Conservation (phyloP, 2,888 invertebrate genomes). For the Pachymerium ferrugineum region DNA sequence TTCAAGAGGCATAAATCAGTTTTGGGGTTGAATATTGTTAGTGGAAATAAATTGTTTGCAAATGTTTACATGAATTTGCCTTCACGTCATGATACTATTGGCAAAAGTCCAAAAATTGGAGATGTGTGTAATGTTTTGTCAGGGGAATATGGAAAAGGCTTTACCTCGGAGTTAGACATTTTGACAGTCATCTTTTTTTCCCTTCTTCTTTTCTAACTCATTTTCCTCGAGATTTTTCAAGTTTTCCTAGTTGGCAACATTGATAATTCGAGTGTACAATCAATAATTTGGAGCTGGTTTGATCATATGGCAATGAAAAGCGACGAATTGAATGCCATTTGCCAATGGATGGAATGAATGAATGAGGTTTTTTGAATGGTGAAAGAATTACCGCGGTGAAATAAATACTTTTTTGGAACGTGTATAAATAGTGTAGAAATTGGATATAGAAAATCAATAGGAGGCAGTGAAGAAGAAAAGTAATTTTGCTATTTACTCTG, state of each 20-base stretch:
- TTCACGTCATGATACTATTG: background rate
- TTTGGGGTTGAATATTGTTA: background rate
- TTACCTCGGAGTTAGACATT: too few species aligned
- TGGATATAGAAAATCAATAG: conserved; percentile 27
- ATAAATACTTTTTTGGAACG: background rate
- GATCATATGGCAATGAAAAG: background rate
- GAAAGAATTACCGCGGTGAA: background rate
- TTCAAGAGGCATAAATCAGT: background rate
- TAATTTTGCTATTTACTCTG: conserved; percentile 25
- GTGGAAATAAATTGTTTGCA: background rate
- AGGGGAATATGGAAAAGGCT: too few species aligned
- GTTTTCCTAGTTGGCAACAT: background rate
- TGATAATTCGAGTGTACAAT: background rate
- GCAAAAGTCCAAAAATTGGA: background rate
- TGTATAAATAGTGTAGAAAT: conserved; percentile 17
- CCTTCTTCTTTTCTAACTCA: too few species aligned
- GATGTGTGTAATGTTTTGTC: background rate
- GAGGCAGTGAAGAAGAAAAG: conserved; percentile 24
- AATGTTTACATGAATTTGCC: background rate
- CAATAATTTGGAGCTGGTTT: background rate
- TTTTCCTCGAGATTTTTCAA: conserved; percentile 15
- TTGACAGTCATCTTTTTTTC: too few species aligned
- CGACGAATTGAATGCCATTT: background rate
- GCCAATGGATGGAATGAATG: background rate
- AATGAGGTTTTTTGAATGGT: background rate